A percentile compares a stretch with the other conserved stretches of the same genome.
phyloP scores from a whole-genome alignment of 2,113 vertebrate species.

The Pomatorhinus ruficollis region DNA sequence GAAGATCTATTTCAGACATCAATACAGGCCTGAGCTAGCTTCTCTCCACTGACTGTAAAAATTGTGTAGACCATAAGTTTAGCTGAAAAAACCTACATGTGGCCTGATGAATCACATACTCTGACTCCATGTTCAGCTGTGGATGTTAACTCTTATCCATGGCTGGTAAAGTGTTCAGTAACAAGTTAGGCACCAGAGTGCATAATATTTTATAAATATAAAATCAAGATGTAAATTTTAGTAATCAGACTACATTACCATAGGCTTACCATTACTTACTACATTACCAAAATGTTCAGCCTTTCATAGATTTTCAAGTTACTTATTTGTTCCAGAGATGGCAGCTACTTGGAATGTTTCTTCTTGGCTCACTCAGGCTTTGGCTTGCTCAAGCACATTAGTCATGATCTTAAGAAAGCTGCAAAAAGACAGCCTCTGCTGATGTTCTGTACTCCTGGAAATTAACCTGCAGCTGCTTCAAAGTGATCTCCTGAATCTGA shows the following conservation, averaged over 20 bases:
- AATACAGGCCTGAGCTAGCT: background rate
- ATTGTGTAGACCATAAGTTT: background rate
- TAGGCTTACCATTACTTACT: background rate
- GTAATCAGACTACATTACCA: background rate
- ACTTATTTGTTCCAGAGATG: background rate
- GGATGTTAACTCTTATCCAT: background rate
- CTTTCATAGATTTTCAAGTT: background rate
- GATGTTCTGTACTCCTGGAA: background rate
- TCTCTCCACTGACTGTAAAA: background rate
- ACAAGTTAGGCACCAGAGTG: background rate
- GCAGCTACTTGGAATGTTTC: background rate
- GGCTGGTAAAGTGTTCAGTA: background rate
- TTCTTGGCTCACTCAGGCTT: background rate
- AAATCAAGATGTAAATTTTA: background rate
- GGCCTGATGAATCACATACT: background rate
- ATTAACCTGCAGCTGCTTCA: background rate
- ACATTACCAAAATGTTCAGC: background rate
- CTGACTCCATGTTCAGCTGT: background rate
- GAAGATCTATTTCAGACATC: background rate
- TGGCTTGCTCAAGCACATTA: background rate
- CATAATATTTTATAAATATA: rapidly evolving
- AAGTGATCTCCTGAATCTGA: background rate
- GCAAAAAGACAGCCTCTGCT: background rate
- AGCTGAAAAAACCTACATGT: background rate
- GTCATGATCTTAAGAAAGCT: background rate